Evolutionary conservation across 2,113 vertebrate species (phyloP).

Genomic region (Cettia cetti): DNA sequence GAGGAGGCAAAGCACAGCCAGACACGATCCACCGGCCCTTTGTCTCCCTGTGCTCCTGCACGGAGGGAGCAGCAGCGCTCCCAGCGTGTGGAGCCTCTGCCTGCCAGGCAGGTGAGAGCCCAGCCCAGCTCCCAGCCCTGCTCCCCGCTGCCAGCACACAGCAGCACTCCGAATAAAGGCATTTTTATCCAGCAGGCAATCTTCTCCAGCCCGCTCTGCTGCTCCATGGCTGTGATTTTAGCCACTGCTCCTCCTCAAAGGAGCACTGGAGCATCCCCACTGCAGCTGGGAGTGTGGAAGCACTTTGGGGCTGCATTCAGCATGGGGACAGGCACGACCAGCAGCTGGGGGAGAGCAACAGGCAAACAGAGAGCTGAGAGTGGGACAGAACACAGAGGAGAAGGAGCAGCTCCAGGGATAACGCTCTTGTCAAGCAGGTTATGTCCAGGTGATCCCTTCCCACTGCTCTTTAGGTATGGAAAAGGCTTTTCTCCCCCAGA

Average conservation of each 20-base stretch:
- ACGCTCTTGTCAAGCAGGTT: background rate
- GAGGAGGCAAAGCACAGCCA: background rate
- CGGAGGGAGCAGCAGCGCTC: background rate
- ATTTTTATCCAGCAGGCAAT: background rate
- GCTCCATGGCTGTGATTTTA: background rate
- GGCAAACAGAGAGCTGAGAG: background rate
- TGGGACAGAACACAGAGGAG: background rate
- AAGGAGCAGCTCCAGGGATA: background rate
- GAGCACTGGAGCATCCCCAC: background rate
- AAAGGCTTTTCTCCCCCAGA: background rate
- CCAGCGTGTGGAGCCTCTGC: background rate
- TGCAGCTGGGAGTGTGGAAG: background rate
- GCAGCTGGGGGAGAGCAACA: background rate
- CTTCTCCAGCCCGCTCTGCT: background rate
- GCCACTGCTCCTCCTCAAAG: background rate
- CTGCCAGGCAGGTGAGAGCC: background rate
- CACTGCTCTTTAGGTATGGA: background rate
- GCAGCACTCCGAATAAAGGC: background rate
- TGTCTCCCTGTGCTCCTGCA: background rate
- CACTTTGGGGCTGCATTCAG: background rate
- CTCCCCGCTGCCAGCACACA: background rate
- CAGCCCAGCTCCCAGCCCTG: background rate
- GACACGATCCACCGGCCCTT: accelerated
- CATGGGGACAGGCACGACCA: background rate
- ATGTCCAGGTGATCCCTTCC: background rate